phyloP scores from a whole-genome alignment of 2,797 vertebrate genomes.

The Geotria australis region DNA sequence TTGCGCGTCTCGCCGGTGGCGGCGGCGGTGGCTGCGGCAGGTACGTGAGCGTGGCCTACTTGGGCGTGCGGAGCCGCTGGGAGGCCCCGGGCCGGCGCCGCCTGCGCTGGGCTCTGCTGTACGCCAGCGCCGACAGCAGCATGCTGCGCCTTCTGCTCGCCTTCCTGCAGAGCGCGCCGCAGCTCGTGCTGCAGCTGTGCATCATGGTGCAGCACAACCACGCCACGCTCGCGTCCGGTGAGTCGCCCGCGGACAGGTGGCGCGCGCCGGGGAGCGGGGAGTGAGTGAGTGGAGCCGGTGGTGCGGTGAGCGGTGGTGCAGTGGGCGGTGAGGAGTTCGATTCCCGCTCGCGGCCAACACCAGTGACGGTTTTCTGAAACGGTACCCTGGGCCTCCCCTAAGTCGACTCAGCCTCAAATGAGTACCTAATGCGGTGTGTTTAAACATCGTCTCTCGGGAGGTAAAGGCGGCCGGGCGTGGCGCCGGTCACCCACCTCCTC shows the following conservation, averaged over 20 bases:
- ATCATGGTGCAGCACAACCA: constrained; percentile 99
- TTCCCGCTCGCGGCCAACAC: too few species aligned
- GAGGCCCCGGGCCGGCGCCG: constrained; percentile 87
- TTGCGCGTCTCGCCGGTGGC: too few species aligned
- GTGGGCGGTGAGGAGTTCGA: not conserved
- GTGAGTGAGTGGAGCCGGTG: not conserved
- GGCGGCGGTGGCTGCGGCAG: too few species aligned
- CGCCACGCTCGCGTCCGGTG: constrained; percentile 82
- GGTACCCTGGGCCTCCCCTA: too few species aligned
- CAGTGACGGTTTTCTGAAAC: too few species aligned
- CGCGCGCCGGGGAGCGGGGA: not conserved
- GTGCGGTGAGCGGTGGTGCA: not conserved
- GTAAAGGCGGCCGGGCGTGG: too few species aligned
- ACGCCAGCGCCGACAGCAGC: constrained; percentile 93
- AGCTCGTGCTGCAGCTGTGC: constrained; percentile 99
- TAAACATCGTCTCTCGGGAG: too few species aligned
- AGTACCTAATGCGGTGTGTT: too few species aligned
- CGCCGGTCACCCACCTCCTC: too few species aligned
- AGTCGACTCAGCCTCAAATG: too few species aligned
- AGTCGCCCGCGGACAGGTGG: constrained; percentile 11
- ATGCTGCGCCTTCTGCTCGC: constrained; percentile 93
- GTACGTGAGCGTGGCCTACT: constrained; percentile 94
- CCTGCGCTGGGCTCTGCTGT: constrained; percentile 99
- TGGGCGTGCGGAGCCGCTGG: constrained; percentile 85
- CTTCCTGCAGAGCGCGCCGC: constrained; percentile 88